Conservation (phyloP, 1,140 invertebrate genomes). For the Pararge aegeria region DNA sequence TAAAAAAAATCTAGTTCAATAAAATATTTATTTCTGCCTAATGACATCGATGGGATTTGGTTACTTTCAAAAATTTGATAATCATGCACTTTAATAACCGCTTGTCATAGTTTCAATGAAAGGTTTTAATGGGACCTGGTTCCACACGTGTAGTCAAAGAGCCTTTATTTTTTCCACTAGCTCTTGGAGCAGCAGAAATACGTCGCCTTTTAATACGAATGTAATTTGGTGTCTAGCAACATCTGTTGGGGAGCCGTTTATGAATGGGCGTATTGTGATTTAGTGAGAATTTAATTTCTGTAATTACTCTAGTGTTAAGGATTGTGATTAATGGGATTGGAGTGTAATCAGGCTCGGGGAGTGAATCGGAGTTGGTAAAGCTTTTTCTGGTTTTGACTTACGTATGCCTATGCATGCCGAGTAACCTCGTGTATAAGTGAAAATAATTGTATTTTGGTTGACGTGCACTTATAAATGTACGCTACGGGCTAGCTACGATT, state of each 20-base stretch:
- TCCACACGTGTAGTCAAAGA: background rate
- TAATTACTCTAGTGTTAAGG: slow-evolving; percentile 23
- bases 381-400: slow-evolving; percentile 8
- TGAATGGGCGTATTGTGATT: slow-evolving; percentile 23
- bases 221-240: slow-evolving; percentile 37
- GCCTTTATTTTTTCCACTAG: background rate
- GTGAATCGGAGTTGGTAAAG: background rate
- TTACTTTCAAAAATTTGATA: too few relatives aligned
- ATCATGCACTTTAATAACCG: too few relatives aligned
- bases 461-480: too few relatives aligned
- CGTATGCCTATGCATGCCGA: background rate
- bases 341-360: background rate
- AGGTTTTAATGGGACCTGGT: too few relatives aligned
- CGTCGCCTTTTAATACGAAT: slow-evolving; percentile 25
- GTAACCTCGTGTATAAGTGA: too few relatives aligned
- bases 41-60: too few relatives aligned
- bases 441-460: too few relatives aligned
- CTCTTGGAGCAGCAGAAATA: background rate
- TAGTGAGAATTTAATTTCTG: slow-evolving; percentile 25
- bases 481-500: too few relatives aligned
- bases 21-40: too few relatives aligned
- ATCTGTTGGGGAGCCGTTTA: slow-evolving; percentile 22
- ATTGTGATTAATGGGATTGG: slow-evolving; percentile 17
- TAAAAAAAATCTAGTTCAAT: too few relatives aligned
- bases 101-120: too few relatives aligned